Evolutionary conservation across 2,888 invertebrate genomes (phyloP).

Genomic region (Invenusta paracnida): DNA sequence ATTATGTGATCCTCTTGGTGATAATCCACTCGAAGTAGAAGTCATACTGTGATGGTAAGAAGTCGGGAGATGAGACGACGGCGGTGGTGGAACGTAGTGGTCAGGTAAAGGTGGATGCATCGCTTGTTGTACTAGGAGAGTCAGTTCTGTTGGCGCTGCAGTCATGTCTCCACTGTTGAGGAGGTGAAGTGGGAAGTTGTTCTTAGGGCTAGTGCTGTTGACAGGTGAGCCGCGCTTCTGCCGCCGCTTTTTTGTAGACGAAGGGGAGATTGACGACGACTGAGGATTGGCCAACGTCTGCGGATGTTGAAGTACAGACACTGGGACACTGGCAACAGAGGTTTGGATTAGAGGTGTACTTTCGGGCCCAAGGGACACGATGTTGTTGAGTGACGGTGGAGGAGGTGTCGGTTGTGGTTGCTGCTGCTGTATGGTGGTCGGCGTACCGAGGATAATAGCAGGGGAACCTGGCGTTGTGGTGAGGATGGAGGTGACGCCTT

Average conservation of each 20-base stretch:
- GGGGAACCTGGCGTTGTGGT: neutral
- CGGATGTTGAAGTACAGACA: neutral
- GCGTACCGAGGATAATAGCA: neutral
- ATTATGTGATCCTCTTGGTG: neutral
- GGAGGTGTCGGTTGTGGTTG: no score
- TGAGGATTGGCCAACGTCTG: neutral
- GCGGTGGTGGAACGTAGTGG: constrained; percentile 12
- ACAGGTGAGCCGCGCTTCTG: neutral
- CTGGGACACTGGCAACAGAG: neutral
- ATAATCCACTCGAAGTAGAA: neutral
- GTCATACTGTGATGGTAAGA: constrained; percentile 6
- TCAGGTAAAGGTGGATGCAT: constrained; percentile 32
- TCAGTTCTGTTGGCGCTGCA: constrained; percentile 34
- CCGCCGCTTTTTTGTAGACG: neutral
- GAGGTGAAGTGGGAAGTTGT: neutral
- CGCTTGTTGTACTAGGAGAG: constrained; percentile 34
- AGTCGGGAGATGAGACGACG: neutral
- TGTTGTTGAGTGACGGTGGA: neutral
- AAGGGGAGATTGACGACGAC: neutral
- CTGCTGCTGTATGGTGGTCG: neutral
- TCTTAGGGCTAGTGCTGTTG: neutral
- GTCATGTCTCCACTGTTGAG: constrained; percentile 37
- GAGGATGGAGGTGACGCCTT: neutral
- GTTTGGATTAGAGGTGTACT: neutral
- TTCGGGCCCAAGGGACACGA: neutral